A percentile compares a stretch with the other conserved stretches of the same genome.
phyloP scores from a whole-genome alignment of 2,888 invertebrate genomes.

The Gonocerus acuteangulatus region DNA sequence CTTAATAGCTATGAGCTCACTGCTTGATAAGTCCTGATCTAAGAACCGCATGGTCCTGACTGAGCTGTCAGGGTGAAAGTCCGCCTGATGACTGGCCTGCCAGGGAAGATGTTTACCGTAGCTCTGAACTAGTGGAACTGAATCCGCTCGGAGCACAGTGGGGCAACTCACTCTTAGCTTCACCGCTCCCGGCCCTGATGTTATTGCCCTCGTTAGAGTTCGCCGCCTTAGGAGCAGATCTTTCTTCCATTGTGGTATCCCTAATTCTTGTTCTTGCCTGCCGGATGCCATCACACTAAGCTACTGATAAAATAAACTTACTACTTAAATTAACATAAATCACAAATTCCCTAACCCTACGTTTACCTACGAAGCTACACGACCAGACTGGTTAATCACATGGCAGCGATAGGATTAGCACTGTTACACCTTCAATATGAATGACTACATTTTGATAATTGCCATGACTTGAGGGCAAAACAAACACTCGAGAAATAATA shows the following conservation, averaged over 20 bases:
- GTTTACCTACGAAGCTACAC: constrained; percentile 1
- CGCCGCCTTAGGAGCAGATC: constrained; percentile 27
- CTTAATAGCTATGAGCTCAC: constrained; percentile 32
- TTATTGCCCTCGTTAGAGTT: constrained; percentile 8
- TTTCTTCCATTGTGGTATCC: constrained; percentile 33
- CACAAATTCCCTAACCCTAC: constrained; percentile 6
- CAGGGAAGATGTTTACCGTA: constrained; percentile 32
- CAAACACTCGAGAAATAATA: constrained; percentile 20
- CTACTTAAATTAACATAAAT: neutral
- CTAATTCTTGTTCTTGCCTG: constrained; percentile 15
- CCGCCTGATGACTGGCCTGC: constrained; percentile 41
- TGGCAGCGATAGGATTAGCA: constrained; percentile 3
- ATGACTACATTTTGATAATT: constrained; percentile 25
- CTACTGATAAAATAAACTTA: neutral
- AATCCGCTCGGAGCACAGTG: constrained; percentile 36
- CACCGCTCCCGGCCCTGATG: constrained; percentile 20
- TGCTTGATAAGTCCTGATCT: constrained; percentile 41
- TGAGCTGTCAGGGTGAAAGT: constrained; percentile 38
- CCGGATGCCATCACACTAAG: constrained; percentile 28
- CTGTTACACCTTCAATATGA: constrained; percentile 9
- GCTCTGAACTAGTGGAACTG: constrained; percentile 22
- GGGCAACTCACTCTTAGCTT: constrained; percentile 38
- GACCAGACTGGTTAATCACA: neutral
- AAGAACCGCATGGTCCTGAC: constrained; percentile 39
- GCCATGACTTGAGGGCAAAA: constrained; percentile 16